These are phyloP conservation scores for Drosophila anomelani DNA, from an alignment of 2,888 invertebrate genomes.

Conservation along the genomic window DNA sequence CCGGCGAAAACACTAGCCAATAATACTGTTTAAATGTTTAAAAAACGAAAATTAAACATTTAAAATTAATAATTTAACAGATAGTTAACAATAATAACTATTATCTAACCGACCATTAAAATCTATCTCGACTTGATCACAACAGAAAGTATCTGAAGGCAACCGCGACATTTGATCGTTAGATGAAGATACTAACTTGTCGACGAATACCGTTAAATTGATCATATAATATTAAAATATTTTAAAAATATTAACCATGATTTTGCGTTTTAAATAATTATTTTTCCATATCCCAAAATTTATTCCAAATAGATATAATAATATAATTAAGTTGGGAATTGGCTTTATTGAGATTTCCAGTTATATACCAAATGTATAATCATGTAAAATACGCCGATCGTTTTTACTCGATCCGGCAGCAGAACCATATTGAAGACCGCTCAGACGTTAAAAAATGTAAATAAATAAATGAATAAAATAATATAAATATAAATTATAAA, in stretches of 20 bases:
- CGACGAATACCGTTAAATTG: too few relatives aligned
- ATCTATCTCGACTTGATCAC: neutral
- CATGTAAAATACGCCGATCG: neutral
- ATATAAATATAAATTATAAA: too few relatives aligned
- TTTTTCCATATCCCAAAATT: too few relatives aligned
- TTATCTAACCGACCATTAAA: neutral
- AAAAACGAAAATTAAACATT: neutral
- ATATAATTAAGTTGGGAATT: too few relatives aligned
- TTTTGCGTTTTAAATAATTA: too few relatives aligned
- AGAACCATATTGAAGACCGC: neutral
- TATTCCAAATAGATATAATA: too few relatives aligned
- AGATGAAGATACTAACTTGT: too few relatives aligned
- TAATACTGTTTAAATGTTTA: neutral
- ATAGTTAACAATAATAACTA: neutral
- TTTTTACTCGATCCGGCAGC: constrained; percentile 3
- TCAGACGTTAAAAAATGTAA: neutral
- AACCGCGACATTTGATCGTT: neutral
- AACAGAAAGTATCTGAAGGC: neutral
- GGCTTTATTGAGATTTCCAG: neutral
- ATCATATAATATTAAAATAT: too few relatives aligned
- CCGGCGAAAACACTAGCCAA: neutral
- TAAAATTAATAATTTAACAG: neutral
- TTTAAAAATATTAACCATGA: too few relatives aligned
- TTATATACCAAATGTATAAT: neutral
- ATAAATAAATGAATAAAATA: too few relatives aligned